These are phyloP conservation scores for Drosophila mettleri DNA, from an alignment of 2,888 invertebrate species.

Conservation along the genomic window DNA sequence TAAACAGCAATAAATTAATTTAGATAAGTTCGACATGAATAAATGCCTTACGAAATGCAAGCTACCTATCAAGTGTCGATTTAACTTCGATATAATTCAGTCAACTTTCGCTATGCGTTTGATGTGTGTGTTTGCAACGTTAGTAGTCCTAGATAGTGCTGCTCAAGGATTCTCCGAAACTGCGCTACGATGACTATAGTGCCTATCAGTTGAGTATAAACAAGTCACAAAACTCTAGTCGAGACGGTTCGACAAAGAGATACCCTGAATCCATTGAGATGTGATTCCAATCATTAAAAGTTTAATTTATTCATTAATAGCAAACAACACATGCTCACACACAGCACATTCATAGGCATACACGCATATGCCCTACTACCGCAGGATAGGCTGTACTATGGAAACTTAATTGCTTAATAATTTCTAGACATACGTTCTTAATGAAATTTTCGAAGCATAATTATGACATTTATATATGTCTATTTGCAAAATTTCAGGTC, in stretches of 20 bases:
- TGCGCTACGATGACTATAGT: conserved; percentile 82
- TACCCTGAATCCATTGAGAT: too few species aligned
- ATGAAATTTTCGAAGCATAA: too few species aligned
- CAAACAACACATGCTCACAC: too few species aligned
- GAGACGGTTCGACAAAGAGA: conserved; percentile 35
- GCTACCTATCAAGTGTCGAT: conserved; percentile 9
- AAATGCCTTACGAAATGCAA: neutral
- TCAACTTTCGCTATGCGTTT: conserved; percentile 55
- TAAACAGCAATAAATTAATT: conserved; percentile 47
- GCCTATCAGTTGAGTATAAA: conserved; percentile 84
- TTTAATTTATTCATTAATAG: too few species aligned
- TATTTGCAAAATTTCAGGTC: too few species aligned
- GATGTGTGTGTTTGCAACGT: conserved; percentile 60
- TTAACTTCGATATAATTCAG: conserved; percentile 21
- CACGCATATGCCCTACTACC: too few species aligned
- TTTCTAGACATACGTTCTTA: too few species aligned
- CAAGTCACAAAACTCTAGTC: conserved; percentile 83
- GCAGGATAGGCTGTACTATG: too few species aligned
- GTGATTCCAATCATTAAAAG: too few species aligned
- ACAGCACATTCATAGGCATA: too few species aligned
- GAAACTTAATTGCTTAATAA: too few species aligned
- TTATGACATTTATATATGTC: too few species aligned
- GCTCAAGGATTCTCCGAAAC: conserved; percentile 53
- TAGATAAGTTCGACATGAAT: conserved; percentile 35
- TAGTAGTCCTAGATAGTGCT: conserved; percentile 34